phyloP scores from a whole-genome alignment of 1,140 invertebrate species.

The Lepidurus apus region DNA sequence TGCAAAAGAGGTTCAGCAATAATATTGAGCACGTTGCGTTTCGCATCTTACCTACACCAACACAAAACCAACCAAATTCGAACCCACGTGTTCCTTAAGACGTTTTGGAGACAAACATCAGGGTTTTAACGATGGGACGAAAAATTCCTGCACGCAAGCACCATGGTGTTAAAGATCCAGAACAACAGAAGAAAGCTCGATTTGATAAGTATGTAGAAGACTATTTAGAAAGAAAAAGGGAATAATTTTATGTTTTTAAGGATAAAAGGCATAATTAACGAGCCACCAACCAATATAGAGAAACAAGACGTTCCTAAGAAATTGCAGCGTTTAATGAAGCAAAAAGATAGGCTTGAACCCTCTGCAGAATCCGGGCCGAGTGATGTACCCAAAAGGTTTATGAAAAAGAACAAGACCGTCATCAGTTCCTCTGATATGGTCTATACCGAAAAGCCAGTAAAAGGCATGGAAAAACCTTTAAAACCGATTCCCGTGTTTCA shows the following conservation, averaged over 20 bases:
- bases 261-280: slow-evolving; percentile 53
- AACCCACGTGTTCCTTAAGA: too few species aligned
- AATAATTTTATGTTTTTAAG: slow-evolving; percentile 33
- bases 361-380: slow-evolving; percentile 37
- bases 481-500: slow-evolving; percentile 49
- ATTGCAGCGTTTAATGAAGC: slow-evolving; percentile 53
- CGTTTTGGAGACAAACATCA: too few species aligned
- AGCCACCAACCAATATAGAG: slow-evolving; percentile 56
- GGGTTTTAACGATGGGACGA: slow-evolving; percentile 53
- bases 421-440: slow-evolving; percentile 26
- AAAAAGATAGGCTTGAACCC: slow-evolving; percentile 50
- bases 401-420: slow-evolving; percentile 12
- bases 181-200: slow-evolving; percentile 55
- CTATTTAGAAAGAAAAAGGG: slow-evolving; percentile 32
- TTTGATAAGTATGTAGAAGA: slow-evolving; percentile 50
- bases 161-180: slow-evolving; percentile 60
- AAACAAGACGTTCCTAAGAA: slow-evolving; percentile 61
- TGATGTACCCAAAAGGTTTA: background rate
- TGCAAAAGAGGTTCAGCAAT: too few species aligned
- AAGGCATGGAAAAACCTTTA: slow-evolving; percentile 44
- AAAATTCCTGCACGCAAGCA: slow-evolving; percentile 70
- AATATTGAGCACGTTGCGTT: too few species aligned
- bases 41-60: too few species aligned
- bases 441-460: slow-evolving; percentile 30
- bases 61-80: too few species aligned